Conservation (phyloP, 2,797 vertebrate species). For the Macrochelys suwanniensis region DNA sequence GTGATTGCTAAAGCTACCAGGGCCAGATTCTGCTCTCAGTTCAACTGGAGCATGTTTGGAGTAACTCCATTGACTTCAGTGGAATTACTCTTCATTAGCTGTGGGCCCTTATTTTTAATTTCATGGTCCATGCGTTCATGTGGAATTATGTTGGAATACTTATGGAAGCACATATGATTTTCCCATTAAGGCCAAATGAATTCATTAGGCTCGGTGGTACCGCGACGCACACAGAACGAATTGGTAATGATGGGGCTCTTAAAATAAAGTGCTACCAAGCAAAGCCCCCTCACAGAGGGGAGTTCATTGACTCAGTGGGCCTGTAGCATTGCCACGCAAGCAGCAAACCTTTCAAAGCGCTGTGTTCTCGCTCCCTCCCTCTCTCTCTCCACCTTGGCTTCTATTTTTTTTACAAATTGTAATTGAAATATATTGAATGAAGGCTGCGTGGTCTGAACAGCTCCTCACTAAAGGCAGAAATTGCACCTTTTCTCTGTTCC, state of each 20-base stretch:
- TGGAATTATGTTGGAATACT: neutral
- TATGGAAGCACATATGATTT: neutral
- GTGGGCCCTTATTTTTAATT: neutral
- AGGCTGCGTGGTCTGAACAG: neutral
- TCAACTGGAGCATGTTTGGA: neutral
- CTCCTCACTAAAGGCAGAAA: neutral
- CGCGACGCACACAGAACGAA: neutral
- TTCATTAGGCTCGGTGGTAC: neutral
- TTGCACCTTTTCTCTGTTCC: neutral
- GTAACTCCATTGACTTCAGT: neutral
- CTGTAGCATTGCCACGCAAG: neutral
- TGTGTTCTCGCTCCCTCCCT: fast-evolving
- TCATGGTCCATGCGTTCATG: neutral
- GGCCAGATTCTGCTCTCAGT: neutral
- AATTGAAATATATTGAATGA: neutral
- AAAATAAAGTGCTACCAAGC: neutral
- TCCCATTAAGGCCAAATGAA: neutral
- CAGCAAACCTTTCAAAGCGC: fast-evolving
- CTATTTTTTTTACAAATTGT: fast-evolving
- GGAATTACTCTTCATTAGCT: neutral
- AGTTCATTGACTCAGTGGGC: neutral
- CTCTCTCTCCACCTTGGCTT: neutral
- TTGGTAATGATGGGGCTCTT: neutral
- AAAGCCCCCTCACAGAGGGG: neutral
- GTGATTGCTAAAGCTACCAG: neutral